Conservation (phyloP, 1,140 invertebrate species). For the Drosophila trapezifrons region DNA sequence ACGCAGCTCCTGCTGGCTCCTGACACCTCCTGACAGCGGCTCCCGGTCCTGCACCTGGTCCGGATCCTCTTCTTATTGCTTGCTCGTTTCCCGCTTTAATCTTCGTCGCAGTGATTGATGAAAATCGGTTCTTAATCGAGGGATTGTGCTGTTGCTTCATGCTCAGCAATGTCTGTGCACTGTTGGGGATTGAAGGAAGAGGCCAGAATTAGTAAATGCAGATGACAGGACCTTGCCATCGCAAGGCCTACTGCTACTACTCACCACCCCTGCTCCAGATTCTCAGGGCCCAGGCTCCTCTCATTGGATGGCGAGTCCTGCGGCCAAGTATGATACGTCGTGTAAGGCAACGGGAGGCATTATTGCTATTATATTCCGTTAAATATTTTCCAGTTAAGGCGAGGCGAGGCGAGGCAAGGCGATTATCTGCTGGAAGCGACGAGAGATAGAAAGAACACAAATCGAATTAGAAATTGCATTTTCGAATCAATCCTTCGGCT, state of each 20-base stretch:
- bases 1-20: slow-evolving; percentile 33
- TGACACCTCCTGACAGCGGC: slow-evolving; percentile 27
- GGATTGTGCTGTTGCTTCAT: slow-evolving; percentile 54
- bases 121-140: slow-evolving; percentile 28
- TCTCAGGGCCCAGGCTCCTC: slow-evolving; percentile 41
- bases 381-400: slow-evolving; percentile 3
- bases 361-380: slow-evolving; percentile 4
- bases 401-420: slow-evolving; percentile 3
- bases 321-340: slow-evolving; percentile 10
- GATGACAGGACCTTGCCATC: neutral
- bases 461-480: slow-evolving; percentile 1
- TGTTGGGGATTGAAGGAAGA: neutral
- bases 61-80: slow-evolving; percentile 23
- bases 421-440: neutral
- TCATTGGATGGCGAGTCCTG: slow-evolving; percentile 33
- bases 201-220: neutral
- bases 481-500: neutral
- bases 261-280: slow-evolving; percentile 48
- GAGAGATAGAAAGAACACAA: too few species aligned
- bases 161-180: slow-evolving; percentile 49
- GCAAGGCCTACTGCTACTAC: neutral
- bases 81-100: slow-evolving; percentile 11
- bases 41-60: slow-evolving; percentile 23
- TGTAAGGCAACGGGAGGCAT: slow-evolving; percentile 24
- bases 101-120: slow-evolving; percentile 16